Conservation (phyloP, 2,113 vertebrate genomes). For the Pterocles burchelli region DNA sequence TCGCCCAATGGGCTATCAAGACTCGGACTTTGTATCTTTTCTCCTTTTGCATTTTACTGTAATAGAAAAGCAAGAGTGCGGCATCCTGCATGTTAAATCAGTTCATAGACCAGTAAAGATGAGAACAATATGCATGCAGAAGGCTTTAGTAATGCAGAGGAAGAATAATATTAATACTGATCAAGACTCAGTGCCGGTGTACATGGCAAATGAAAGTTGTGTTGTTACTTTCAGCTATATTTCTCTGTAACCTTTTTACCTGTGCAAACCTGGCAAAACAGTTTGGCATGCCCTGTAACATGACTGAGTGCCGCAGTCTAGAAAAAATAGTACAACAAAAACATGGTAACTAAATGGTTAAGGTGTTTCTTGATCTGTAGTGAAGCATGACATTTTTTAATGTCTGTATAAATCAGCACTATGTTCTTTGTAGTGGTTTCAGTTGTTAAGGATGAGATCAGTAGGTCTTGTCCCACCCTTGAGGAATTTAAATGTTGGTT, state of each 20-base stretch:
- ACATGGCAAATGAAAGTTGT: background rate
- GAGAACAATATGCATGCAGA: background rate
- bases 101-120: background rate
- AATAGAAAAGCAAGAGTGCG: background rate
- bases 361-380: background rate
- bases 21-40: background rate
- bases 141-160: background rate
- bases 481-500: background rate
- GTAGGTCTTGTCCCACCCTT: background rate
- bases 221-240: background rate
- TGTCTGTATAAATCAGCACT: background rate
- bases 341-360: background rate
- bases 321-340: background rate
- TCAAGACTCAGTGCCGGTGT: background rate
- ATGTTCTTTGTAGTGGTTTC: background rate
- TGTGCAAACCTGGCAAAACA: background rate
- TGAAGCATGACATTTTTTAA: background rate
- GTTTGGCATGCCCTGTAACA: background rate
- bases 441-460: background rate
- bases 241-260: background rate
- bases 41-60: background rate
- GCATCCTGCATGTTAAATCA: background rate
- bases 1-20: background rate
- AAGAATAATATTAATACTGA: background rate
- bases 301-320: background rate